phyloP scores from a whole-genome alignment of 2,113 vertebrate species.

The Formicarius rufipectus region DNA sequence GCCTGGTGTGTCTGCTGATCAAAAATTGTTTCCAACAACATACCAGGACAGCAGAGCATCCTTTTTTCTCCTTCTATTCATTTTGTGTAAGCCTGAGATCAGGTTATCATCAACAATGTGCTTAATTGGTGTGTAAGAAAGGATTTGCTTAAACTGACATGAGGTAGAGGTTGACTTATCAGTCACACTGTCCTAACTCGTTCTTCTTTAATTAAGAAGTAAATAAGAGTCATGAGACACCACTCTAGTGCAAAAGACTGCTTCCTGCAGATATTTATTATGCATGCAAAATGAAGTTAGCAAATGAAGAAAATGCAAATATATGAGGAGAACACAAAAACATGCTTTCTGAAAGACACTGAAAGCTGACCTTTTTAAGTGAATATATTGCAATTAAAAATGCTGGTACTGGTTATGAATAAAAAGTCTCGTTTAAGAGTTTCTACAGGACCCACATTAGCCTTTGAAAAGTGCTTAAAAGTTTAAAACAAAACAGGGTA shows the following conservation, averaged over 20 bases:
- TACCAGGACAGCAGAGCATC: background rate
- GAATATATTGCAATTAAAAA: constrained; percentile 23
- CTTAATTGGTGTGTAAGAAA: background rate
- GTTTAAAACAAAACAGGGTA: background rate
- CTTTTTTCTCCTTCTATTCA: background rate
- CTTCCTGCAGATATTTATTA: constrained; percentile 35
- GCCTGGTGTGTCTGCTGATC: background rate
- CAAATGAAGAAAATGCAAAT: constrained; percentile 41
- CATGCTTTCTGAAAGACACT: background rate
- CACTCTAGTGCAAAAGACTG: constrained; percentile 11
- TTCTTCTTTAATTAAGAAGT: constrained; percentile 75
- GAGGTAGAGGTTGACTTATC: constrained; percentile 51
- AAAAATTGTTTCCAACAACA: background rate
- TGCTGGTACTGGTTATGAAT: background rate
- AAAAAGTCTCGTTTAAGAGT: background rate
- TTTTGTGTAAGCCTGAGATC: background rate
- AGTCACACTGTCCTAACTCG: constrained; percentile 49
- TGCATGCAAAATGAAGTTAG: constrained; percentile 17
- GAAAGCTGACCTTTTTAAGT: background rate
- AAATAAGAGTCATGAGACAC: constrained; percentile 63
- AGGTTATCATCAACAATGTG: background rate
- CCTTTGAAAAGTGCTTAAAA: background rate
- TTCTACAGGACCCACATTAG: background rate
- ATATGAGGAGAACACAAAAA: background rate
- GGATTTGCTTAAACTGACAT: constrained; percentile 32